These are phyloP conservation scores for Sinopyrophorus schimmeli DNA, from an alignment of 2,888 invertebrate genomes.

Conservation along the genomic window DNA sequence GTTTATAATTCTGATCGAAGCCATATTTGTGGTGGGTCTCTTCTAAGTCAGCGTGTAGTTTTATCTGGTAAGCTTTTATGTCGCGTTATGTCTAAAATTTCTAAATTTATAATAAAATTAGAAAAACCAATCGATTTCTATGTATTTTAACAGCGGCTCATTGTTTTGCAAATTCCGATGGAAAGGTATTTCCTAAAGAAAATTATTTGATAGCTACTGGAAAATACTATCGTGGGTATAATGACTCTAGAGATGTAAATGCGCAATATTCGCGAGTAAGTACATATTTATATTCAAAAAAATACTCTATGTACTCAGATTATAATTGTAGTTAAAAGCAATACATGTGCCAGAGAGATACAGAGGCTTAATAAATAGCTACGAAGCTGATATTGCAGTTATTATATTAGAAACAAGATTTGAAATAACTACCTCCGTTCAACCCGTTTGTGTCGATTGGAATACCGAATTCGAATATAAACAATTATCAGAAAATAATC, in stretches of 20 bases:
- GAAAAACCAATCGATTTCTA: not conserved
- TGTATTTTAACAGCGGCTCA: constrained; percentile 44
- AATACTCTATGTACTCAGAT: no score
- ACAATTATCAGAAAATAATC: constrained; percentile 15
- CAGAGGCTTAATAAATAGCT: constrained; percentile 39
- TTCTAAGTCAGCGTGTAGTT: constrained; percentile 41
- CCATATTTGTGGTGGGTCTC: constrained; percentile 46
- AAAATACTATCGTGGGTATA: constrained; percentile 43
- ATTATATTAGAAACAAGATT: constrained; percentile 44
- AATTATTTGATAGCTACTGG: constrained; percentile 42
- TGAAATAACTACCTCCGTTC: constrained; percentile 43
- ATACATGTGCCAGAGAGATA: constrained; percentile 38
- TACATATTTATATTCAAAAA: constrained; percentile 1
- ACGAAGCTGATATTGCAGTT: constrained; percentile 48
- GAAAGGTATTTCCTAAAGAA: constrained; percentile 18
- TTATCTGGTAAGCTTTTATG: constrained; percentile 42
- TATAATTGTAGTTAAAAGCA: constrained; percentile 33
- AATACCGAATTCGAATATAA: constrained; percentile 26
- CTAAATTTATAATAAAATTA: not conserved
- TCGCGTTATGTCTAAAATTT: not conserved
- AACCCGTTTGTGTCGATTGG: constrained; percentile 50
- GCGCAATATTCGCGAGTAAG: constrained; percentile 9
- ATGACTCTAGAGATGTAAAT: constrained; percentile 38
- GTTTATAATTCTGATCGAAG: constrained; percentile 38
- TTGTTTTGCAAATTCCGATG: constrained; percentile 40